phyloP scores from a whole-genome alignment of 2,888 invertebrate species.

The Celastrina argiolus region DNA sequence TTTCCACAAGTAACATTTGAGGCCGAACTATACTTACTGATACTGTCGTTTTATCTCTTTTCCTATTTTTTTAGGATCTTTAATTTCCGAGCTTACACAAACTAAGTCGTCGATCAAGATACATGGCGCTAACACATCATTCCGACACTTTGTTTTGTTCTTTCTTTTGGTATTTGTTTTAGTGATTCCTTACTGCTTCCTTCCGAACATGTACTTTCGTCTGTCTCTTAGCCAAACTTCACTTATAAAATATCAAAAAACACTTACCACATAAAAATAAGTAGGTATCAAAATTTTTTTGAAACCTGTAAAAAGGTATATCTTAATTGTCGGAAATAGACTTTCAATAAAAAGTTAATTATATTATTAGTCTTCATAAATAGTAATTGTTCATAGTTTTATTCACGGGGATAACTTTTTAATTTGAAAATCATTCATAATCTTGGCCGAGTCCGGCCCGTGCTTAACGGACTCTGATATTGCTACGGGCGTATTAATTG shows the following conservation, averaged over 20 bases:
- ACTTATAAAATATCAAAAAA: not conserved
- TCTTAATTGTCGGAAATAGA: too few species aligned
- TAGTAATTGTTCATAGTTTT: not conserved
- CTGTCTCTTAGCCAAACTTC: not conserved
- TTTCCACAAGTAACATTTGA: too few species aligned
- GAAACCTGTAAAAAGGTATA: not conserved
- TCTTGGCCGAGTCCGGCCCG: not conserved
- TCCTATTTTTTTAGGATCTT: not conserved
- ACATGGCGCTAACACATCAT: constrained; percentile 62
- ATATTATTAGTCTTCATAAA: too few species aligned
- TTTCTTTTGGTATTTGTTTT: constrained; percentile 4
- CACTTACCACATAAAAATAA: too few species aligned
- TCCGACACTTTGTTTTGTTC: constrained; percentile 21
- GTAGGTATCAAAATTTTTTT: not conserved
- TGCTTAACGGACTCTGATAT: not conserved
- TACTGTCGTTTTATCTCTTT: not conserved
- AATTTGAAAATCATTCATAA: too few species aligned
- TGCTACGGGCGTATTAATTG: not conserved
- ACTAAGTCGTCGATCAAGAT: constrained; percentile 68
- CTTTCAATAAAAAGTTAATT: too few species aligned
- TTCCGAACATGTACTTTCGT: not conserved
- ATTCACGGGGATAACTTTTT: too few species aligned
- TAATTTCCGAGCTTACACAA: constrained; percentile 30
- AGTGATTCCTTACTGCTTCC: not conserved
- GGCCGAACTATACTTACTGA: too few species aligned